A percentile compares a stretch with the other conserved stretches of the same genome.
These are phyloP conservation scores for Drosophila pseudoobscura DNA, from an alignment of 1,140 invertebrate species.

Conservation along the genomic window DNA sequence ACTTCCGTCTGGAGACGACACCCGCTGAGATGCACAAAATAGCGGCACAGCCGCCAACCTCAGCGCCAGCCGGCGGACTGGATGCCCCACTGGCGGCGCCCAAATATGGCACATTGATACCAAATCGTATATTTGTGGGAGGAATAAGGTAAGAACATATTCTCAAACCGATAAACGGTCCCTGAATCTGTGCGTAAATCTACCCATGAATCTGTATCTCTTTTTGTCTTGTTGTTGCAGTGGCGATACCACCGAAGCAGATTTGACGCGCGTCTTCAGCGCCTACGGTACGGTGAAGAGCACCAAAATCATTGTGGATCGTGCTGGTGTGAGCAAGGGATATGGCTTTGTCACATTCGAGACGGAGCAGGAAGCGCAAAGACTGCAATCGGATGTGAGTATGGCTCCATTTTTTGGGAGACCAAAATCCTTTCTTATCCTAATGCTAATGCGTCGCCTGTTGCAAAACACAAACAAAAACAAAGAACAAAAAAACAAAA, in stretches of 20 bases:
- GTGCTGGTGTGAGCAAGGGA: slow-evolving; percentile 96
- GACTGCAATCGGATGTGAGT: slow-evolving; percentile 87
- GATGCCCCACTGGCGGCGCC: slow-evolving; percentile 86
- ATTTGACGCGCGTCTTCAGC: slow-evolving; percentile 92
- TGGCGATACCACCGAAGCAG: slow-evolving; percentile 92
- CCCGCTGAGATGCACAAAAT: slow-evolving; percentile 81
- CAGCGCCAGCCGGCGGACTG: slow-evolving; percentile 65
- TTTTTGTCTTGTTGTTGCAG: slow-evolving; percentile 80
- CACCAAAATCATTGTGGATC: slow-evolving; percentile 96
- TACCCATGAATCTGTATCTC: background rate
- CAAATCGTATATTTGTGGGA: slow-evolving; percentile 93
- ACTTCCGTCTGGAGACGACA: slow-evolving; percentile 82
- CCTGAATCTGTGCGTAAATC: too few relatives aligned
- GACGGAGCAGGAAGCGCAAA: slow-evolving; percentile 93
- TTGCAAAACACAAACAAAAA: slow-evolving; percentile 24
- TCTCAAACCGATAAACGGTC: too few relatives aligned
- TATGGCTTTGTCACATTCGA: slow-evolving; percentile 98
- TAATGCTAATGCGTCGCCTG: slow-evolving; percentile 40
- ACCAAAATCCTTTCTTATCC: slow-evolving; percentile 15
- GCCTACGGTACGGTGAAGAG: slow-evolving; percentile 95
- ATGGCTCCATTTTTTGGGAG: slow-evolving; percentile 18
- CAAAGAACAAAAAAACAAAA: background rate
- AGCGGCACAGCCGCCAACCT: slow-evolving; percentile 64
- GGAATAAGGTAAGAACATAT: slow-evolving; percentile 76
- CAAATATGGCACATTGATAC: slow-evolving; percentile 92